Conservation (phyloP, 1,140 invertebrate species). For the Tigriopus japonicus region DNA sequence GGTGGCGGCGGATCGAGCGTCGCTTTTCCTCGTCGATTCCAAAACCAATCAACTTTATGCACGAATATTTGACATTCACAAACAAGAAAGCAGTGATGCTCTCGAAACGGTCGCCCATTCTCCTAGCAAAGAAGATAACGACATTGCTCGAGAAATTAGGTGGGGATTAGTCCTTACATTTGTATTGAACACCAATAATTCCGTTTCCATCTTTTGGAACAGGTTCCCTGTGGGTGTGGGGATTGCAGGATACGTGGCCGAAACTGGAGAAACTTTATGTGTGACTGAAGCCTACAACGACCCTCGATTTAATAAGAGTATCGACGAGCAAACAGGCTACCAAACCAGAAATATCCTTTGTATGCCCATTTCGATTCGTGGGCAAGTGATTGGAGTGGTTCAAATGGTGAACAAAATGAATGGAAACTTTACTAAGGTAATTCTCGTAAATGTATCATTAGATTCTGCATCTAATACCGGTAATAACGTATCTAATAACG, state of each 20-base stretch:
- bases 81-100: slow-evolving; percentile 20
- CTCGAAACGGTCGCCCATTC: not conserved
- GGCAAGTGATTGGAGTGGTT: slow-evolving; percentile 54
- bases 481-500: too few relatives aligned
- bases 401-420: slow-evolving; percentile 67
- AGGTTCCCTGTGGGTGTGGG: slow-evolving; percentile 42
- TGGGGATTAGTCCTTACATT: slow-evolving; percentile 1
- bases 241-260: slow-evolving; percentile 47
- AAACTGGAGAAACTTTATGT: slow-evolving; percentile 52
- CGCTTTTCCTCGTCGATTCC: slow-evolving; percentile 50
- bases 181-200: slow-evolving; percentile 1
- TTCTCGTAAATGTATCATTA: too few relatives aligned
- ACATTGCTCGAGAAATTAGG: slow-evolving; percentile 19
- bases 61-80: slow-evolving; percentile 50
- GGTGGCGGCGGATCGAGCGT: slow-evolving; percentile 58
- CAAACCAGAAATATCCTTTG: slow-evolving; percentile 54
- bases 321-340: slow-evolving; percentile 56
- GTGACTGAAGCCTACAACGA: slow-evolving; percentile 59
- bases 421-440: slow-evolving; percentile 42
- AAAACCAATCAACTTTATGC: slow-evolving; percentile 53
- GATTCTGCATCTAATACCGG: too few relatives aligned
- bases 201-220: slow-evolving; percentile 2
- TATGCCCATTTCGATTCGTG: slow-evolving; percentile 61
- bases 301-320: slow-evolving; percentile 50
- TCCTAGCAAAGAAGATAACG: not conserved